Conservation (phyloP, 2,888 invertebrate species). For the Anoncus sp. region DNA sequence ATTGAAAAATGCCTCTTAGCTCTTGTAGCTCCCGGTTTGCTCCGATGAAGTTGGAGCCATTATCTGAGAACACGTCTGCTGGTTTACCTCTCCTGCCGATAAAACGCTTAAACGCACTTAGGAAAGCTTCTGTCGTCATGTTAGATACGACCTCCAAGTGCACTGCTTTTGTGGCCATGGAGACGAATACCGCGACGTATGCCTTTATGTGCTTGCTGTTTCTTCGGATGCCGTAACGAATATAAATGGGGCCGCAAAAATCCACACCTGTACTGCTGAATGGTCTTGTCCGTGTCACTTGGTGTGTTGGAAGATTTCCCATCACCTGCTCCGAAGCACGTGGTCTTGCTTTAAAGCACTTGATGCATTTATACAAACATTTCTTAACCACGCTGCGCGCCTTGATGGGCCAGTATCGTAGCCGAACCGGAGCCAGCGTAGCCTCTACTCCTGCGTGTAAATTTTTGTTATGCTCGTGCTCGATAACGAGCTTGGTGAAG, state of each 20-base stretch:
- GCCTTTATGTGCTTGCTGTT: constrained; percentile 59
- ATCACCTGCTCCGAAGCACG: constrained; percentile 63
- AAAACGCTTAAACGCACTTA: constrained; percentile 66
- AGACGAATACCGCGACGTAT: constrained; percentile 69
- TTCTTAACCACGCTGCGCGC: constrained; percentile 33
- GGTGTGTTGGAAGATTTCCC: constrained; percentile 70
- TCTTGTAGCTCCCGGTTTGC: constrained; percentile 58
- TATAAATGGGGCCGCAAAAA: constrained; percentile 64
- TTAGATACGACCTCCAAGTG: constrained; percentile 70
- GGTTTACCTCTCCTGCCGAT: constrained; percentile 64
- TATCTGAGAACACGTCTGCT: constrained; percentile 66
- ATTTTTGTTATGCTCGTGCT: constrained; percentile 26
- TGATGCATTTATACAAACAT: constrained; percentile 56
- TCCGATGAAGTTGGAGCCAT: constrained; percentile 69
- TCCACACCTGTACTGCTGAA: constrained; percentile 55
- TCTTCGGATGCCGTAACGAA: constrained; percentile 61
- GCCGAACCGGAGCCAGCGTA: constrained; percentile 33
- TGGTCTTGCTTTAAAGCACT: constrained; percentile 62
- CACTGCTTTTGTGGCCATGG: constrained; percentile 70
- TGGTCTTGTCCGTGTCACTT: constrained; percentile 66
- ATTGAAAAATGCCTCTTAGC: neutral
- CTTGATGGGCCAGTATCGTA: constrained; percentile 44
- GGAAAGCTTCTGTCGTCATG: constrained; percentile 64
- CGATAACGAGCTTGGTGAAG: constrained; percentile 36
- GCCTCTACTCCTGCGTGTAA: constrained; percentile 45